Evolutionary conservation across 1,140 invertebrate genomes (phyloP).

Genomic region (Subanguina moxae): DNA sequence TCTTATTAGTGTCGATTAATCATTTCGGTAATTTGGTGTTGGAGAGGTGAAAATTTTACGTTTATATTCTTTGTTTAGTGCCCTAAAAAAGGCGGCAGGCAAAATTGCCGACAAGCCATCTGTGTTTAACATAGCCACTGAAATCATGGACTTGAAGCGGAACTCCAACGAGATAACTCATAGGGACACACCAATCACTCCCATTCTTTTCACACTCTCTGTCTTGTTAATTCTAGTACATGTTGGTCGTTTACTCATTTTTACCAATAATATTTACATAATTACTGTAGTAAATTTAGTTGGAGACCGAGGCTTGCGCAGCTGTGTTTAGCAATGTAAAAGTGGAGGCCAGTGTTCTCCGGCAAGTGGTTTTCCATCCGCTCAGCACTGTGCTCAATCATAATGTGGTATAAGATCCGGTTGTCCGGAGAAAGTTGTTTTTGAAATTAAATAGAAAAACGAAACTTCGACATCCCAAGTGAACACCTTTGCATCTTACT

Average conservation of each 20-base stretch:
- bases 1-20: too few species aligned
- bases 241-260: slow-evolving; percentile 17
- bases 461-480: too few species aligned
- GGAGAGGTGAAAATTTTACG: background rate
- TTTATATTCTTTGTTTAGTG: too few species aligned
- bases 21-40: too few species aligned
- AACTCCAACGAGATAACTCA: slow-evolving; percentile 5
- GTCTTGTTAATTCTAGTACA: slow-evolving; percentile 37
- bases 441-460: too few species aligned
- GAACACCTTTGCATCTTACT: too few species aligned
- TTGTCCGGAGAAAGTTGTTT: background rate
- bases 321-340: slow-evolving; percentile 39
- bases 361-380: slow-evolving; percentile 46
- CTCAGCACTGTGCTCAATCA: slow-evolving; percentile 33
- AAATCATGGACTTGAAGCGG: background rate
- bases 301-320: slow-evolving; percentile 45
- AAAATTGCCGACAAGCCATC: slow-evolving; percentile 10
- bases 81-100: slow-evolving; percentile 45
- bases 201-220: slow-evolving; percentile 34
- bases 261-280: background rate
- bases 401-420: slow-evolving; percentile 13
- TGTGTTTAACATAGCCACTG: too few species aligned
- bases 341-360: slow-evolving; percentile 45
- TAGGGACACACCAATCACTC: slow-evolving; percentile 30
- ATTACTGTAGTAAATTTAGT: slow-evolving; percentile 22